Evolutionary conservation across 2,888 invertebrate species (phyloP).

Genomic region (Trissolcus brochymenae): DNA sequence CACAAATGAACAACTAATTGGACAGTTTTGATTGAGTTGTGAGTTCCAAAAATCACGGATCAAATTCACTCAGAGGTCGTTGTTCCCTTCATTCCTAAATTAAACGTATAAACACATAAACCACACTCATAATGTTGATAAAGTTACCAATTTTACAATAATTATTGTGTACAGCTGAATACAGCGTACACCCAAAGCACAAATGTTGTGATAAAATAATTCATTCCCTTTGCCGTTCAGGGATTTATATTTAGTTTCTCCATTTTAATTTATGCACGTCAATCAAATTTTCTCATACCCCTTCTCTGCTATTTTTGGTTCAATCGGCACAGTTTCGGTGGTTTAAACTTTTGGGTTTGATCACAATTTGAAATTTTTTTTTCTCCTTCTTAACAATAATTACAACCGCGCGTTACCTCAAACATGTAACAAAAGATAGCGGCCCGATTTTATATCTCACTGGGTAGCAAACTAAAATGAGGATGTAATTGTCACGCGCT

Average conservation of each 20-base stretch:
- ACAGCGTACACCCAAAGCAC: background rate
- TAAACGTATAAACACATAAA: constrained; percentile 44
- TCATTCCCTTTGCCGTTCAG: constrained; percentile 16
- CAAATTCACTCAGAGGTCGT: constrained; percentile 37
- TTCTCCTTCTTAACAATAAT: too few species aligned
- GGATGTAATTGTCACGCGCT: background rate
- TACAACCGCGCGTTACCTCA: too few species aligned
- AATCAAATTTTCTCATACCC: constrained; percentile 32
- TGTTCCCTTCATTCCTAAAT: constrained; percentile 49
- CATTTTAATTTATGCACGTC: constrained; percentile 38
- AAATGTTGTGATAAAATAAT: constrained; percentile 20
- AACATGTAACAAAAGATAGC: too few species aligned
- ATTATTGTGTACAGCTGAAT: constrained; percentile 8
- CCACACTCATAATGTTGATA: constrained; percentile 18
- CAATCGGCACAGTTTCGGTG: constrained; percentile 7
- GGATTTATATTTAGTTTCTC: constrained; percentile 29
- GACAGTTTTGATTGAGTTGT: too few species aligned
- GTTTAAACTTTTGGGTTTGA: too few species aligned
- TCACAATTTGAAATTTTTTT: too few species aligned
- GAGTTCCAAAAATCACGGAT: background rate
- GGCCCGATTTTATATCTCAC: too few species aligned
- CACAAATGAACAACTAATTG: too few species aligned
- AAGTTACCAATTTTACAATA: constrained; percentile 11
- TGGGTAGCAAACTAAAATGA: too few species aligned
- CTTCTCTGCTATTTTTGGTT: constrained; percentile 27